A percentile compares a stretch with the other conserved stretches of the same genome.
Conservation (phyloP, 2,797 vertebrate species). For the Tolypeutes matacus region DNA sequence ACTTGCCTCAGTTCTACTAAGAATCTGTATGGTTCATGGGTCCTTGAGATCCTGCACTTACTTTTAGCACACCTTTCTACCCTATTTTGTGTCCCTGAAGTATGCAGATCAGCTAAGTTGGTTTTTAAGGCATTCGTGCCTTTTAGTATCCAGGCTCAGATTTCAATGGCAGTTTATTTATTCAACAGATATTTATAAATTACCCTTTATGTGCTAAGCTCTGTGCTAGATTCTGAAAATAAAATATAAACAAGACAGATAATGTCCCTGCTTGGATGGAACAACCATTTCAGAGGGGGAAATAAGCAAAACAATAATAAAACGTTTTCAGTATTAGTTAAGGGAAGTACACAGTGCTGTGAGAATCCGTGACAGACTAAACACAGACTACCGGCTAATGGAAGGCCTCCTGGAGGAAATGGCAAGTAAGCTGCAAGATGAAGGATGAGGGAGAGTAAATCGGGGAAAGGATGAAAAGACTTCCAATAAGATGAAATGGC, state of each 20-base stretch:
- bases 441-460: neutral
- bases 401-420: neutral
- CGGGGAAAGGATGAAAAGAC: neutral
- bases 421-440: neutral
- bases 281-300: neutral
- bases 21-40: neutral
- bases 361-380: neutral
- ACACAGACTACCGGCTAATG: neutral
- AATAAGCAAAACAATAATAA: neutral
- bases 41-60: neutral
- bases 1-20: neutral
- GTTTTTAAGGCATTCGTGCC: neutral
- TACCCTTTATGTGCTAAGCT: neutral
- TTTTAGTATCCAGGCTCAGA: neutral
- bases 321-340: neutral
- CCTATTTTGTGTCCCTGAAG: neutral
- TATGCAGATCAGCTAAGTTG: neutral
- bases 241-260: neutral
- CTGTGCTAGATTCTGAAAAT: neutral
- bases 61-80: no score
- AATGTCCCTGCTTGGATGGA: neutral
- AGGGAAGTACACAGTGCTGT: neutral
- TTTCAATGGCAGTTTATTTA: neutral
- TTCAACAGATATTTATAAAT: neutral
- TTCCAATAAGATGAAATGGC: neutral